Base-by-base conservation (phyloP, 2,797 vertebrate species). In the Acipenser oxyrinchus region DNA sequence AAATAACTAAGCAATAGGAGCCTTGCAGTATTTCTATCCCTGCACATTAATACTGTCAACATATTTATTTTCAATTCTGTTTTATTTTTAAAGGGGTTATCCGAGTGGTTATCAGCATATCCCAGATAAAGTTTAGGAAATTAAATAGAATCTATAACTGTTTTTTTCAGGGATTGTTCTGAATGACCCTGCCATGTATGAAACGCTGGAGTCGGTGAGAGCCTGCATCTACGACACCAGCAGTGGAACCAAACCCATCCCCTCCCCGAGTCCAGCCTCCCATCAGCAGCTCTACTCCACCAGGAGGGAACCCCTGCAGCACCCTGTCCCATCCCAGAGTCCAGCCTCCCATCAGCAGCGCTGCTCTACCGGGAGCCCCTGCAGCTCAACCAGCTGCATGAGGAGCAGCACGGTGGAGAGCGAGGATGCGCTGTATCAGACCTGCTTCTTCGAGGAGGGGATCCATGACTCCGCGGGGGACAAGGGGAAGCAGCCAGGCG, bases 201-300 rank as follows among this genome's bases (percentile, higher is more conserved):
- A 95, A 86, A 95, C 94, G 2, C 78, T 98, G 81, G 95, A 98
- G 82, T 95, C 92, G 0, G 90, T 95, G 5, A 92, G 91, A 10
- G 87, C 87, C 72, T 84, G 84, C 77, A 77, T 96, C 11, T 94
- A 94, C 4, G 92, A 89, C 9, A 91, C 90, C 69, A 0, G 79
- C 79, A 64, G 87, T 69, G 78, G 87, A 37, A 1, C 23, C 23
- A 37, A 37, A 37, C 23, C 23, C 23, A 37, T 37, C 76, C 73
- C 0, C 68, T 76, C 82, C 53, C 91, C 72, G 67, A 93, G 81
- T 76, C 92, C 83, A 0, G 79, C 81, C 0, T 79, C 83, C 0
- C 82, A 78, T 64, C 80, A 89, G 9, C 80, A 90, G 6, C 77
- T 89, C 6, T 78, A 55, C 6, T 76, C 84, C 49, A 86, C 88